A percentile compares a stretch with the other conserved stretches of the same genome.
These are phyloP conservation scores for Caerostris extrusa DNA, from an alignment of 1,140 invertebrate species.

Conservation along the genomic window DNA sequence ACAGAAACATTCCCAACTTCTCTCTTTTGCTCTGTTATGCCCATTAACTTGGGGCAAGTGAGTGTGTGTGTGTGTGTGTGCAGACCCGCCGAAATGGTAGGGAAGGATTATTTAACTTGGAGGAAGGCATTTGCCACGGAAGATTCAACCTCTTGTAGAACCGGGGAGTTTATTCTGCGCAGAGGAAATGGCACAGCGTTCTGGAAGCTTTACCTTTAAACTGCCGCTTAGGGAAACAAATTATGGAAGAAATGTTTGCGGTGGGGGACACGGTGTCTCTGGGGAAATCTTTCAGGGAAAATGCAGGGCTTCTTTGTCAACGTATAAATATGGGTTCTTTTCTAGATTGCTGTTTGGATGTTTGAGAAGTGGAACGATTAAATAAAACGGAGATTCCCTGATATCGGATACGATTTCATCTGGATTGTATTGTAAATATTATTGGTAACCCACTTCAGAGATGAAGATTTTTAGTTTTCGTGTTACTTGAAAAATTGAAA, in stretches of 20 bases:
- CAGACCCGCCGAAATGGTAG: neutral
- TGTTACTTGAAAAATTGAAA: too few relatives aligned
- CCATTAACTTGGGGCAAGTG: conserved; percentile 41
- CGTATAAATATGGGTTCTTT: neutral
- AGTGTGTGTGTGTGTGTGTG: neutral
- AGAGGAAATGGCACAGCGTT: neutral
- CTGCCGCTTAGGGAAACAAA: conserved; percentile 35
- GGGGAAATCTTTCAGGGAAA: neutral
- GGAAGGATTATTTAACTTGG: conserved; percentile 12
- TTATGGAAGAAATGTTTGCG: conserved; percentile 52
- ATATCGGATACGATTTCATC: too few relatives aligned
- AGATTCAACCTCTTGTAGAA: conserved; percentile 1
- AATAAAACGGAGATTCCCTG: neutral
- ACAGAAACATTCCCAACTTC: conserved; percentile 52
- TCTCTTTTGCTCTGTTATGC: neutral
- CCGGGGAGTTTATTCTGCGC: neutral
- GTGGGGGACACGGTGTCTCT: neutral
- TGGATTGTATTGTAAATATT: too few relatives aligned
- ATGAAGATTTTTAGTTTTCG: too few relatives aligned
- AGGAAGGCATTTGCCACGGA: neutral
- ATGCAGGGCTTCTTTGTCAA: neutral
- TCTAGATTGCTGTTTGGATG: neutral
- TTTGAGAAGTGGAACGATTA: neutral
- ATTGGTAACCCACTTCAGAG: too few relatives aligned
- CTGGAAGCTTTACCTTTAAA: neutral